Evolutionary conservation across 2,113 vertebrate species (phyloP), one percentile per base, ranked within the genome.

Genomic region (Tragulus kanchil): DNA sequence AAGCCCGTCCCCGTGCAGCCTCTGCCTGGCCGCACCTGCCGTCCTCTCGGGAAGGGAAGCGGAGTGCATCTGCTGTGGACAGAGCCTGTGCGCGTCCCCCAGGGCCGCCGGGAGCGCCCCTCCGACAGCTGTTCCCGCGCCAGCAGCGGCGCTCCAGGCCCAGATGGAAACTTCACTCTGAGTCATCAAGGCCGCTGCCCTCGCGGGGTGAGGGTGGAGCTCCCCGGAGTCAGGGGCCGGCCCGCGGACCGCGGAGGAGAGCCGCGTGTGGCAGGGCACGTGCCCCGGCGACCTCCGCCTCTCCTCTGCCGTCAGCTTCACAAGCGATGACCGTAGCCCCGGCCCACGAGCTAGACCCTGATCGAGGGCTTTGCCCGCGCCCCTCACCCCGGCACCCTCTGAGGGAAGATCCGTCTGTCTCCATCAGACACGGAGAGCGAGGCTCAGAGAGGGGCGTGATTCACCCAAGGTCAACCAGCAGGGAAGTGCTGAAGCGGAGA

Each of bases 251-350:
- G 17, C 78, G 61, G 8, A 77, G 54, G n/a, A 89, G 56, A 79
- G 48, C 5, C 1, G 6, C 0, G 0, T 64, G 17, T 64, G 8
- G 8, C n/a, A 31, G 17, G 54, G 23, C 19, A 26, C 8, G 17
- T 48, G 50, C 48, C 31, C 14, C 25, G 4, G 5, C 36, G 4
- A 21, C 65, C 65, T 61, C 28, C 36, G 36, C 15, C 26, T 17
- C 26, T 78, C 48, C 52, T 3, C 9, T 1, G 5, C 21, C 62
- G 48, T 64, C 64, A n/a, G 31, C 16, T 28, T 52, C 21, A 16
- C 5, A 64, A 11, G 48, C 54, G 64, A 54, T 54, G 81, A 78
- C 28, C 23, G 56, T 36, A 67, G 79, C 26, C 25, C 12, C 0
- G 17, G 8, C 28, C 84, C 56, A 9, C 62, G 50, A 48, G 13